Conservation (phyloP, 2,113 vertebrate species). For the Paramormyrops kingsleyae region DNA sequence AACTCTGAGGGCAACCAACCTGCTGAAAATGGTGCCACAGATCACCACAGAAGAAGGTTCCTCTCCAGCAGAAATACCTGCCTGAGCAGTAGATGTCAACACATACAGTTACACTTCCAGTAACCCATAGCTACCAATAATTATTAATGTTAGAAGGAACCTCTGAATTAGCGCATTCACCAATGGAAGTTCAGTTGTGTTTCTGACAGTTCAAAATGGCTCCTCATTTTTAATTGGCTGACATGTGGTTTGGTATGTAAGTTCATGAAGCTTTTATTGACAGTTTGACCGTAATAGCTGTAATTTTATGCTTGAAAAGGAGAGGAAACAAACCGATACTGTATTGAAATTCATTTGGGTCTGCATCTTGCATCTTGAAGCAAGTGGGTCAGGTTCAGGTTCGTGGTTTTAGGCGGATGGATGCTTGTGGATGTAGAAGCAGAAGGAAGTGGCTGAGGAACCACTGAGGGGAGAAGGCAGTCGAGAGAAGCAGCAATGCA, state of each 20-base stretch:
- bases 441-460: background rate
- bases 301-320: background rate
- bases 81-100: background rate
- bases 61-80: background rate
- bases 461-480: background rate
- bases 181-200: background rate
- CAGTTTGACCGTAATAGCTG: background rate
- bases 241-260: background rate
- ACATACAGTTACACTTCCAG: background rate
- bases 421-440: background rate
- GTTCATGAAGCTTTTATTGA: background rate
- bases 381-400: background rate
- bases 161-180: background rate
- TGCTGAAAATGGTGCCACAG: background rate
- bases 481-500: background rate
- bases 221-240: background rate
- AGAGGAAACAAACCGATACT: background rate
- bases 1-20: background rate
- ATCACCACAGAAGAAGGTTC: background rate
- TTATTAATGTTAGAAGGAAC: background rate
- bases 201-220: background rate
- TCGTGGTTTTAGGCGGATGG: background rate
- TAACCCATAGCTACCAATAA: background rate
- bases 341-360: background rate
- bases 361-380: background rate